A percentile compares a stretch with the other conserved stretches of the same genome.
Evolutionary conservation across 1,140 invertebrate species (phyloP).

Genomic region (Halesus radiatus): DNA sequence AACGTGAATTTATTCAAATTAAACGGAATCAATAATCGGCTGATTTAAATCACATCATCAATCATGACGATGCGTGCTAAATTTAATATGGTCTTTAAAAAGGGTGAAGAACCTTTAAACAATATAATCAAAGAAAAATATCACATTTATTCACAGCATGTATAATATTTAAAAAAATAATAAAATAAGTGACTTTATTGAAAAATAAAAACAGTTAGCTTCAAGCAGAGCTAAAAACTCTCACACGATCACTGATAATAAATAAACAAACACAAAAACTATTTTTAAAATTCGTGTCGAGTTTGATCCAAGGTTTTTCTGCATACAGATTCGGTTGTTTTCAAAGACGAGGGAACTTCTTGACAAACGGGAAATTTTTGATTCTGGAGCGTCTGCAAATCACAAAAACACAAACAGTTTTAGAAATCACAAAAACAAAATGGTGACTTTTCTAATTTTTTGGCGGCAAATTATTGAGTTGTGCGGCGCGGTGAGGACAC

Average conservation of each 20-base stretch:
- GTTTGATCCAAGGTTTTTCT: too few species aligned
- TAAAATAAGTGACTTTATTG: neutral
- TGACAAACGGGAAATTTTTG: neutral
- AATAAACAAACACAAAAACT: conserved; percentile 10
- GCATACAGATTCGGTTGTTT: too few species aligned
- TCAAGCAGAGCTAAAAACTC: neutral
- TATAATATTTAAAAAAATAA: neutral
- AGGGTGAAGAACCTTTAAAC: too few species aligned
- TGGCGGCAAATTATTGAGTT: neutral
- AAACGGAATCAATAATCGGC: neutral
- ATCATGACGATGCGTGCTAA: neutral
- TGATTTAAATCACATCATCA: neutral
- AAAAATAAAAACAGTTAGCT: neutral
- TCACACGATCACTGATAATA: neutral
- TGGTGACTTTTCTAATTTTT: too few species aligned
- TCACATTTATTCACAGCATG: conserved; percentile 5
- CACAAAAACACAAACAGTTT: conserved; percentile 24
- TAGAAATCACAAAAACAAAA: neutral
- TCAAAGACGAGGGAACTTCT: neutral
- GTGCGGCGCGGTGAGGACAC: neutral
- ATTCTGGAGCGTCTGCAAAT: conserved; percentile 2
- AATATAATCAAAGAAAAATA: neutral
- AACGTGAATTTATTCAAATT: neutral
- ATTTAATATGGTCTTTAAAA: neutral
- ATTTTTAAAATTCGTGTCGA: neutral